phyloP scores from a whole-genome alignment of 2,888 invertebrate species.

The Lasius platythorax region DNA sequence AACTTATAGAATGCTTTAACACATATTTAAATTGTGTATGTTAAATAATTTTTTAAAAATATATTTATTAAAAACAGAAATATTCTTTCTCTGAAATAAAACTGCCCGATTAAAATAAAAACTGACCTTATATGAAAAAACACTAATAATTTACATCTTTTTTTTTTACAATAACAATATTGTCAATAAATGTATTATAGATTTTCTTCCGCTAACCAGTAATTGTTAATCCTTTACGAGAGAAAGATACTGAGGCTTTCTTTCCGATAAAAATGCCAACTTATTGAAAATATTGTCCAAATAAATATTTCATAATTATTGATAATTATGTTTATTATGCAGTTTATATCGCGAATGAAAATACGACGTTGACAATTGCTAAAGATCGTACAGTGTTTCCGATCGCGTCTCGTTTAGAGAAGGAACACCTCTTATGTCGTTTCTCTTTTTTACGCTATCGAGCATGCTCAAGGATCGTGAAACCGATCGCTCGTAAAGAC shows the following conservation, averaged over 20 bases:
- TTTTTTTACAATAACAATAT: background rate
- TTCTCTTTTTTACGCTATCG: conserved; percentile 45
- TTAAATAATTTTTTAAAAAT: conserved; percentile 15
- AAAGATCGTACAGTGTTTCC: conserved; percentile 23
- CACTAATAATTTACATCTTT: background rate
- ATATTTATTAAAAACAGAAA: background rate
- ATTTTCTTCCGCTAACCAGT: background rate
- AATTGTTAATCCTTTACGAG: background rate
- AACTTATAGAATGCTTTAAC: background rate
- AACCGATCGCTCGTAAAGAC: conserved; percentile 65
- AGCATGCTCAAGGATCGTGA: conserved; percentile 62
- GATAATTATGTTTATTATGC: conserved; percentile 55
- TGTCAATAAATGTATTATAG: background rate
- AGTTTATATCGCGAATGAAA: conserved; percentile 80
- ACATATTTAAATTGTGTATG: background rate
- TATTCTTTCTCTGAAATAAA: background rate
- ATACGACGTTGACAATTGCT: conserved; percentile 64
- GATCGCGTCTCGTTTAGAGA: conserved; percentile 30
- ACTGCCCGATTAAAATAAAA: background rate
- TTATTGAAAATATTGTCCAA: conserved; percentile 4
- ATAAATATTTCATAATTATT: conserved; percentile 24
- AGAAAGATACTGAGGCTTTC: no score
- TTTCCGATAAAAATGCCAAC: no score
- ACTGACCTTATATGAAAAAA: background rate
- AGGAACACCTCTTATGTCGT: conserved; percentile 37